These are phyloP conservation scores for Acanthococcus lagerstroemiae DNA, from an alignment of 2,888 invertebrate genomes.

Conservation along the genomic window DNA sequence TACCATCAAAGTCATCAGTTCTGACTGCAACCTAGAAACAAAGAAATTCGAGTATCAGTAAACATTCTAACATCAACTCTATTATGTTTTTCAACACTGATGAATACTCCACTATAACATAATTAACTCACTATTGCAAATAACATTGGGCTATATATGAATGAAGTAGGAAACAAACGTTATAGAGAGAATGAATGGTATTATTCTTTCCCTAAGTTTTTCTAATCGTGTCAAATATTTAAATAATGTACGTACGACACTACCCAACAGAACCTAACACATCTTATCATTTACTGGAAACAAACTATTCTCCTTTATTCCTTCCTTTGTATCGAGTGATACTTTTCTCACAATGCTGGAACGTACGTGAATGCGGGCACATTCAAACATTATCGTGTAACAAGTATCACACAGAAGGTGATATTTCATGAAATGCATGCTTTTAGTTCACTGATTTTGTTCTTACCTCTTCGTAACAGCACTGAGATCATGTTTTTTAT, in stretches of 20 bases:
- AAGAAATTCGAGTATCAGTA: constrained; percentile 28
- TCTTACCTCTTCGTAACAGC: constrained; percentile 21
- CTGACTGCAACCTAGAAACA: constrained; percentile 67
- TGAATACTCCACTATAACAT: too few relatives aligned
- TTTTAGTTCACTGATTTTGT: background rate
- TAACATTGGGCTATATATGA: too few relatives aligned
- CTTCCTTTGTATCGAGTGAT: too few relatives aligned
- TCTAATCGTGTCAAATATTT: too few relatives aligned
- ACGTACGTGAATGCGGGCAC: too few relatives aligned
- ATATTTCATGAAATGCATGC: background rate
- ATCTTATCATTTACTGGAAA: too few relatives aligned
- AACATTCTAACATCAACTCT: background rate
- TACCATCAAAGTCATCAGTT: constrained; percentile 75
- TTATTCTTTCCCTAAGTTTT: too few relatives aligned
- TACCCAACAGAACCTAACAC: too few relatives aligned
- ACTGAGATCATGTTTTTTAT: constrained; percentile 20
- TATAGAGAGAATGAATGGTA: background rate
- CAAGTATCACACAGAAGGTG: background rate
- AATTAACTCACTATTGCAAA: too few relatives aligned
- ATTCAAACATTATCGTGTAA: background rate
- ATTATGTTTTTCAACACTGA: background rate
- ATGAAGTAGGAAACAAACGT: background rate
- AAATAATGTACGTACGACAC: too few relatives aligned
- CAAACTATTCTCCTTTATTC: too few relatives aligned
- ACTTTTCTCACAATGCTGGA: too few relatives aligned